phyloP scores from a whole-genome alignment of 1,140 invertebrate genomes.

The Eupeodes corollae region DNA sequence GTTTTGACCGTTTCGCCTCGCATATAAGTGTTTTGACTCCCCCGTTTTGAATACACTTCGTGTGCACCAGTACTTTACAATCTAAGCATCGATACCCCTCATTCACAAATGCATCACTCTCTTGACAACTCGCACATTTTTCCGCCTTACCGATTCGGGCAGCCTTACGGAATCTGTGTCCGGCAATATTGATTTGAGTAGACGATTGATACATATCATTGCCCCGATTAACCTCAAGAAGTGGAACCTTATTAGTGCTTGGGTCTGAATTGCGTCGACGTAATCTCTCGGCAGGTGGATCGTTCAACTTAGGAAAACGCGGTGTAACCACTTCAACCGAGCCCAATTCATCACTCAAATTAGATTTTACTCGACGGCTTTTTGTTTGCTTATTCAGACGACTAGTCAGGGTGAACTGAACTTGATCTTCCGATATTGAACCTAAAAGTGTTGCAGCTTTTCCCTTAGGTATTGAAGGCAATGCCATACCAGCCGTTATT shows the following conservation, averaged over 20 bases:
- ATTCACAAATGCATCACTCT: slow-evolving; percentile 63
- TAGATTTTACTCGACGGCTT: slow-evolving; percentile 1
- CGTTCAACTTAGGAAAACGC: background rate
- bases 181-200: slow-evolving; percentile 8
- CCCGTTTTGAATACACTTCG: slow-evolving; percentile 76
- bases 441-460: slow-evolving; percentile 19
- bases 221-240: slow-evolving; percentile 6
- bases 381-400: background rate
- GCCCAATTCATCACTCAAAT: slow-evolving; percentile 1
- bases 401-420: background rate
- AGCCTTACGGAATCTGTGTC: slow-evolving; percentile 53
- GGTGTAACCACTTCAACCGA: background rate
- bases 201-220: slow-evolving; percentile 9
- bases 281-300: slow-evolving; percentile 18
- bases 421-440: slow-evolving; percentile 4
- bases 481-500: background rate
- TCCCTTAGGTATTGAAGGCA: background rate
- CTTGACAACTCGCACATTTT: slow-evolving; percentile 60
- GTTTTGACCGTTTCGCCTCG: slow-evolving; percentile 15
- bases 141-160: slow-evolving; percentile 64
- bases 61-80: slow-evolving; percentile 75
- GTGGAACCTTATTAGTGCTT: slow-evolving; percentile 39
- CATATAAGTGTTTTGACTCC: slow-evolving; percentile 60
- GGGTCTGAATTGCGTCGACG: slow-evolving; percentile 61
- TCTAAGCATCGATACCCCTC: slow-evolving; percentile 72